Evolutionary conservation across 92 coral and sea anemone genomes (phyloP).

Genomic region (Nematostella vectensis): DNA sequence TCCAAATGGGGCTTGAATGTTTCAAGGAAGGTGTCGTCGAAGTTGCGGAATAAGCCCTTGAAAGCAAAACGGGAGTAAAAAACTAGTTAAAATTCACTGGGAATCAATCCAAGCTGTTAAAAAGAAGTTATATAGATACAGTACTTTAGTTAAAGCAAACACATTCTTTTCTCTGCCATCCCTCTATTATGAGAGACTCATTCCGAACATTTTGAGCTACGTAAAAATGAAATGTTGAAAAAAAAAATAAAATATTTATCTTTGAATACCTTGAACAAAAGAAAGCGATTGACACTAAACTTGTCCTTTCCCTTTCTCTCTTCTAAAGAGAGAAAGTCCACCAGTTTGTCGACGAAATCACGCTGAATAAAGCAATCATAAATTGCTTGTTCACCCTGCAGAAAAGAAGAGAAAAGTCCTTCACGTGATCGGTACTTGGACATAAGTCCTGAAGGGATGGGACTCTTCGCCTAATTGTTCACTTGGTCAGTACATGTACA

Average conservation of each 20-base stretch:
- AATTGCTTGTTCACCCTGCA: conserved; percentile 73
- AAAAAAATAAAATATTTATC: no score
- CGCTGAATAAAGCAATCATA: conserved; percentile 71
- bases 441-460: background rate
- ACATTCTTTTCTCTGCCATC: no score
- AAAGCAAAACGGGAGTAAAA: no score
- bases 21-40: conserved; percentile 73
- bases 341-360: conserved; percentile 74
- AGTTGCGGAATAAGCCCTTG: conserved; percentile 90
- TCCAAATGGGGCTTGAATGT: conserved; percentile 80
- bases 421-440: no score
- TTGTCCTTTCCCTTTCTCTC: conserved; percentile 97
- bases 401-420: background rate
- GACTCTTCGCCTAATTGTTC: no score
- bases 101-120: background rate
- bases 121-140: background rate
- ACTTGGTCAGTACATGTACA: no score
- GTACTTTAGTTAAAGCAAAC: background rate
- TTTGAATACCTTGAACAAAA: conserved; percentile 71
- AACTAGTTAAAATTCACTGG: background rate
- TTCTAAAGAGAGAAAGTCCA: conserved; percentile 81
- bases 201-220: no score
- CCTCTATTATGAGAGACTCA: no score
- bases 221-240: no score
- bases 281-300: conserved; percentile 80